phyloP scores from a whole-genome alignment of 1,140 invertebrate species.

The Agraylea sexmaculata region DNA sequence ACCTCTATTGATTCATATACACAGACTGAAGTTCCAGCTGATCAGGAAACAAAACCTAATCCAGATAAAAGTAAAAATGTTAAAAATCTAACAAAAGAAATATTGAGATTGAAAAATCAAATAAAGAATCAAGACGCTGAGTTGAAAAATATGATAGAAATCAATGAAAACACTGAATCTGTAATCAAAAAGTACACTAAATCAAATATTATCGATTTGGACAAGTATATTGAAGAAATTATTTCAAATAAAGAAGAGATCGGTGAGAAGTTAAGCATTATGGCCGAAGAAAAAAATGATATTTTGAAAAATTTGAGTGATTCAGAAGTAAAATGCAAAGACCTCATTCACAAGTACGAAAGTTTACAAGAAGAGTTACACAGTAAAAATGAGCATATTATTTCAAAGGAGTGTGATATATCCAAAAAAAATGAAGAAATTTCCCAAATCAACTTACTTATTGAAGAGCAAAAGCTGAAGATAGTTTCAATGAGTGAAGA shows the following conservation, averaged over 20 bases:
- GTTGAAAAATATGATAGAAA: conserved; percentile 28
- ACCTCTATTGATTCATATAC: conserved; percentile 35
- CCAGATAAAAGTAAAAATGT: conserved; percentile 28
- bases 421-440: conserved; percentile 7
- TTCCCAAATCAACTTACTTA: not conserved
- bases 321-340: no score
- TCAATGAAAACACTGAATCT: conserved; percentile 18
- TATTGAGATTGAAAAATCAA: conserved; percentile 34
- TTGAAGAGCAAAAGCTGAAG: conserved; percentile 6
- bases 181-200: conserved; percentile 6
- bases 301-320: not conserved
- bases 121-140: conserved; percentile 43
- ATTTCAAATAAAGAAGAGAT: not conserved
- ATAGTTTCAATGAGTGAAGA: conserved; percentile 10
- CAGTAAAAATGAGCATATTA: conserved; percentile 30
- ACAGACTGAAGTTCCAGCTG: conserved; percentile 30
- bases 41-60: conserved; percentile 1
- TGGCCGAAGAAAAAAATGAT: not conserved
- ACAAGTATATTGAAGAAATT: conserved; percentile 8
- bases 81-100: conserved; percentile 40
- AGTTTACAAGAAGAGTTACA: conserved; percentile 28
- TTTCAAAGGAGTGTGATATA: no score
- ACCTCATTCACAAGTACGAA: conserved; percentile 23
- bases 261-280: not conserved
- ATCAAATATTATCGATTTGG: conserved; percentile 9